phyloP scores from a whole-genome alignment of 2,888 invertebrate genomes.

The Acrobasis suavella region DNA sequence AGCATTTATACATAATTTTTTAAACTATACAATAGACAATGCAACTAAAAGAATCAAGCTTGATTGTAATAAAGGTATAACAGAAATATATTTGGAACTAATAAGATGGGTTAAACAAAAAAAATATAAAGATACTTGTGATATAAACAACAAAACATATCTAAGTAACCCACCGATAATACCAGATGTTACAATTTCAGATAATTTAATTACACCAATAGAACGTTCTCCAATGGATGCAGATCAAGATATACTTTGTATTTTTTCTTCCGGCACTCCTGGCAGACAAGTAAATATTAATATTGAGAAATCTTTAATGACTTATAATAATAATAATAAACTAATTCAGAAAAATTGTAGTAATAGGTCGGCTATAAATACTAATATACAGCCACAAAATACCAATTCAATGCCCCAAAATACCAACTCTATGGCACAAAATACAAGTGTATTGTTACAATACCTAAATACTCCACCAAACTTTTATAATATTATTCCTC shows the following conservation, averaged over 20 bases:
- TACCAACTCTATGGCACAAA: not conserved
- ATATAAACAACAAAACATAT: not conserved
- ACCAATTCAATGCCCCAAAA: not conserved
- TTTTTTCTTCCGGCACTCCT: slow-evolving; percentile 8
- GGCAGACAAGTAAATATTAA: slow-evolving; percentile 7
- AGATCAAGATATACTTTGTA: not conserved
- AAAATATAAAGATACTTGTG: not conserved
- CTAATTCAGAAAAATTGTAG: not conserved
- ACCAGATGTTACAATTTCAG: not conserved
- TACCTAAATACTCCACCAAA: not conserved
- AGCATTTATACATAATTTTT: not conserved
- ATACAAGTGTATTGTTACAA: not conserved
- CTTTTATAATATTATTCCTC: not conserved
- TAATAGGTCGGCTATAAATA: not conserved
- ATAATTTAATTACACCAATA: not conserved
- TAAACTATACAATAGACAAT: slow-evolving; percentile 8
- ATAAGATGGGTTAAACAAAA: slow-evolving; percentile 14
- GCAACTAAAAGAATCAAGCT: not conserved
- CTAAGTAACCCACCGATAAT: slow-evolving; percentile 2
- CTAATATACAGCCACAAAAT: not conserved
- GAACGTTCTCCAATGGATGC: not conserved
- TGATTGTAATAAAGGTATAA: not conserved
- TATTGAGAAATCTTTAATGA: slow-evolving; percentile 6
- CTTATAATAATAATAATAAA: slow-evolving; percentile 5
- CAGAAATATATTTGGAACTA: slow-evolving; percentile 14